Evolutionary conservation across 2,113 vertebrate genomes (phyloP).

Genomic region (Copsychus sechellarum): DNA sequence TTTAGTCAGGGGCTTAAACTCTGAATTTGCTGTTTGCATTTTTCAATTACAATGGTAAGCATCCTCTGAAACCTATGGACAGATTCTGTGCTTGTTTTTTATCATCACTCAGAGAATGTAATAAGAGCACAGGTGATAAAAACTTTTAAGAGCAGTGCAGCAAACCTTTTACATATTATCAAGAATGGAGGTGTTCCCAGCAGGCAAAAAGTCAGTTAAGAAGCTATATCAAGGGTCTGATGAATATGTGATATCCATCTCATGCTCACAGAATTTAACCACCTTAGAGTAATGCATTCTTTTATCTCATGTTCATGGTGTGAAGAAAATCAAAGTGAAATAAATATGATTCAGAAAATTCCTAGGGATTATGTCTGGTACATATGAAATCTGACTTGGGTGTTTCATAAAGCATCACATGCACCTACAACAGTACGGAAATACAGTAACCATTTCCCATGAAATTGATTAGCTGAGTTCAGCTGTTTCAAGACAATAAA

Average conservation of each 20-base stretch:
- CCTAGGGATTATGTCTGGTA: not conserved
- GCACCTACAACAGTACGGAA: not conserved
- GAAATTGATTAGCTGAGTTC: slow-evolving; percentile 9
- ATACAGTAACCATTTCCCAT: not conserved
- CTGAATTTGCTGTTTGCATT: not conserved
- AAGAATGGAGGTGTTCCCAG: not conserved
- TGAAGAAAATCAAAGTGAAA: slow-evolving; percentile 40
- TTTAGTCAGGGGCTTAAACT: not conserved
- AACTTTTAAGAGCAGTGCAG: not conserved
- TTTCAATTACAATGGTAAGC: not conserved
- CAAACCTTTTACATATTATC: not conserved
- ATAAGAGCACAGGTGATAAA: not conserved
- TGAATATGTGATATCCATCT: not conserved
- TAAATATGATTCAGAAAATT: slow-evolving; percentile 35
- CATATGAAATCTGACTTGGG: not conserved
- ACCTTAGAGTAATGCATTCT: not conserved
- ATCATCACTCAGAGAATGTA: not conserved
- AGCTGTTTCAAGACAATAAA: slow-evolving; percentile 11
- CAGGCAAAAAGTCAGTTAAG: not conserved
- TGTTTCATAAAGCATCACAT: not conserved
- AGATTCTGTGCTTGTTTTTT: not conserved
- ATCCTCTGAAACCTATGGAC: not conserved
- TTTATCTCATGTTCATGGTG: not conserved
- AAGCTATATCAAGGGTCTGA: not conserved
- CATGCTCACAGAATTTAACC: not conserved